These are phyloP conservation scores for Eristalinus aeneus DNA, from an alignment of 2,888 invertebrate species.

Conservation along the genomic window DNA sequence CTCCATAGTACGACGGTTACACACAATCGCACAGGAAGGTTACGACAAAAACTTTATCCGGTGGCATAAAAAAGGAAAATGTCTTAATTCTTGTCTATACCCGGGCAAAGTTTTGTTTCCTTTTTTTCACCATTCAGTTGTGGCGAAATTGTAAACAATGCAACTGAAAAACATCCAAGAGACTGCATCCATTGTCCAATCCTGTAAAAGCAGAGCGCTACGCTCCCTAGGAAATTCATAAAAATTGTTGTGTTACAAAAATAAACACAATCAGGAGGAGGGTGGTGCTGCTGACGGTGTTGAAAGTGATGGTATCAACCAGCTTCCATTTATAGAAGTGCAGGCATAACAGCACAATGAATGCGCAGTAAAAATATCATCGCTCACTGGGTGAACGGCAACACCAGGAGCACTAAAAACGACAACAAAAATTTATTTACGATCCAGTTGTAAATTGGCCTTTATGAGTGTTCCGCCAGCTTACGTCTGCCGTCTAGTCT, in stretches of 20 bases:
- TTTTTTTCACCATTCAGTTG: slow-evolving; percentile 14
- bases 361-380: slow-evolving; percentile 64
- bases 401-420: slow-evolving; percentile 23
- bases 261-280: slow-evolving; percentile 28
- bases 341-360: slow-evolving; percentile 57
- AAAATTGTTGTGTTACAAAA: slow-evolving; percentile 47
- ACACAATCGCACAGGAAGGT: slow-evolving; percentile 50
- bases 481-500: slow-evolving; percentile 34
- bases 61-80: slow-evolving; percentile 62
- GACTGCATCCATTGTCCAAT: slow-evolving; percentile 63
- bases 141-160: slow-evolving; percentile 59
- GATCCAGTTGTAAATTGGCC: slow-evolving; percentile 68
- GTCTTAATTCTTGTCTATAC: slow-evolving; percentile 63
- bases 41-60: slow-evolving; percentile 56
- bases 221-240: slow-evolving; percentile 50
- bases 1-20: slow-evolving; percentile 26
- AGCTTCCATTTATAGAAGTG: slow-evolving; percentile 19
- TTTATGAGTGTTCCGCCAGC: slow-evolving; percentile 57
- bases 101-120: neutral
- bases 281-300: neutral
- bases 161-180: slow-evolving; percentile 48
- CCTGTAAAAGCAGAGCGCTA: slow-evolving; percentile 37
- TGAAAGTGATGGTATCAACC: neutral
- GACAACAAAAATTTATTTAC: slow-evolving; percentile 67
- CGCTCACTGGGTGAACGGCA: slow-evolving; percentile 44